A percentile compares a stretch with the other conserved stretches of the same genome.
phyloP scores from a whole-genome alignment of 2,797 vertebrate species.

The Thaleichthys pacificus region DNA sequence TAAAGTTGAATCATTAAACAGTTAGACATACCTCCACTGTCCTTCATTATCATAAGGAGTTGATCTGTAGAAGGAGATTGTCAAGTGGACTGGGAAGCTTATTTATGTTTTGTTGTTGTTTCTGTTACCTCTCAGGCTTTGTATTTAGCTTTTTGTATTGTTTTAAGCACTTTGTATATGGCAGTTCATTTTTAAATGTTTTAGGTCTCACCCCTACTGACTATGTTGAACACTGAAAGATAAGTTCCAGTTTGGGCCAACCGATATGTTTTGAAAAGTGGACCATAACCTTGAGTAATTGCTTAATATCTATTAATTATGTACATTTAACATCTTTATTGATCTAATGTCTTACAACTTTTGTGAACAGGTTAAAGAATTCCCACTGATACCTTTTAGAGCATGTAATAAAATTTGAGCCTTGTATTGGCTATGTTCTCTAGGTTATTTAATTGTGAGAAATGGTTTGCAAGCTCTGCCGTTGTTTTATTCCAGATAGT shows the following conservation, averaged over 20 bases:
- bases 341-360: slow-evolving; percentile 36
- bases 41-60: slow-evolving; percentile 32
- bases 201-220: slow-evolving; percentile 32
- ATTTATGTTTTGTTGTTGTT: slow-evolving; percentile 35
- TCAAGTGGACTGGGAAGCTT: slow-evolving; percentile 50
- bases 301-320: slow-evolving; percentile 4
- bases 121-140: slow-evolving; percentile 52
- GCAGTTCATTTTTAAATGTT: slow-evolving; percentile 45
- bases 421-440: slow-evolving; percentile 49
- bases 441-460: slow-evolving; percentile 39
- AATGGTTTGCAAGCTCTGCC: slow-evolving; percentile 37
- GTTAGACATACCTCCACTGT: slow-evolving; percentile 10
- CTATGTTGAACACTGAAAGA: slow-evolving; percentile 55
- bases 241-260: slow-evolving; percentile 55
- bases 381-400: slow-evolving; percentile 39
- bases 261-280: slow-evolving; percentile 40
- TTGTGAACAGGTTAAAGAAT: slow-evolving; percentile 23
- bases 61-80: slow-evolving; percentile 50
- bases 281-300: slow-evolving; percentile 57
- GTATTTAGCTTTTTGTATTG: slow-evolving; percentile 41
- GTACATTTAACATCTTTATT: slow-evolving; percentile 25
- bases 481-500: slow-evolving; percentile 46
- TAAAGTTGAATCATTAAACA: slow-evolving; percentile 15
- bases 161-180: slow-evolving; percentile 68
- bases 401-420: slow-evolving; percentile 49